These are phyloP conservation scores for Drosophila subquinaria DNA, from an alignment of 2,888 invertebrate genomes.

Conservation along the genomic window DNA sequence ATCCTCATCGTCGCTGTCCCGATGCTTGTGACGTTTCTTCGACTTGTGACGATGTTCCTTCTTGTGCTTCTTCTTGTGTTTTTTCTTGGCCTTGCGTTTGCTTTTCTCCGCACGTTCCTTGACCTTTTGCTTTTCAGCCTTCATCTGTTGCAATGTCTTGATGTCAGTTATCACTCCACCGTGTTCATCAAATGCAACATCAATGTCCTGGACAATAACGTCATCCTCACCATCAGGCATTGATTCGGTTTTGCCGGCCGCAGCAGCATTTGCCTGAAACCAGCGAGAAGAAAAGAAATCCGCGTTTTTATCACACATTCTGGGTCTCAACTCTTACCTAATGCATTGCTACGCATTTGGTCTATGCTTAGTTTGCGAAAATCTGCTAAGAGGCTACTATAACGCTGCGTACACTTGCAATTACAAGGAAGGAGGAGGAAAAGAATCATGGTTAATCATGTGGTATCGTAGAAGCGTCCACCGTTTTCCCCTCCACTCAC, in stretches of 20 bases:
- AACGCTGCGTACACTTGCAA: slow-evolving; percentile 64
- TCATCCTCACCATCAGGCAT: slow-evolving; percentile 8
- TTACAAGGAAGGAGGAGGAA: slow-evolving; percentile 58
- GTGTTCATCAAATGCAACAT: slow-evolving; percentile 78
- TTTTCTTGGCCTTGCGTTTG: slow-evolving; percentile 61
- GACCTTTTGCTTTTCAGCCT: slow-evolving; percentile 64
- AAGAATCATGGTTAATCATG: slow-evolving; percentile 52
- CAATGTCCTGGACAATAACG: slow-evolving; percentile 54
- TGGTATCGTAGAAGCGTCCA: neutral
- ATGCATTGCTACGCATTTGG: slow-evolving; percentile 86
- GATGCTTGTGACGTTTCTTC: slow-evolving; percentile 39
- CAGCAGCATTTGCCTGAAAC: slow-evolving; percentile 78
- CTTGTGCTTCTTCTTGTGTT: slow-evolving; percentile 47
- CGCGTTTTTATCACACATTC: slow-evolving; percentile 86
- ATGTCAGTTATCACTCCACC: slow-evolving; percentile 81
- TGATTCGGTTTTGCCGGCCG: slow-evolving; percentile 32
- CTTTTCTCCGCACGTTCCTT: slow-evolving; percentile 43
- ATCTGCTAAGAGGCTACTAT: slow-evolving; percentile 84
- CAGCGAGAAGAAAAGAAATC: slow-evolving; percentile 84
- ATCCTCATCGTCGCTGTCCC: slow-evolving; percentile 19
- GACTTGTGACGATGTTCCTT: slow-evolving; percentile 52
- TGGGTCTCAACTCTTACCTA: slow-evolving; percentile 86
- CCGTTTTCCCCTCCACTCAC: slow-evolving; percentile 58
- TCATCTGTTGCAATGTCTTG: slow-evolving; percentile 57
- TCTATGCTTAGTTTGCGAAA: slow-evolving; percentile 86